These are phyloP conservation scores for Nowickia ferox DNA, from an alignment of 2,888 invertebrate species.

Conservation along the genomic window DNA sequence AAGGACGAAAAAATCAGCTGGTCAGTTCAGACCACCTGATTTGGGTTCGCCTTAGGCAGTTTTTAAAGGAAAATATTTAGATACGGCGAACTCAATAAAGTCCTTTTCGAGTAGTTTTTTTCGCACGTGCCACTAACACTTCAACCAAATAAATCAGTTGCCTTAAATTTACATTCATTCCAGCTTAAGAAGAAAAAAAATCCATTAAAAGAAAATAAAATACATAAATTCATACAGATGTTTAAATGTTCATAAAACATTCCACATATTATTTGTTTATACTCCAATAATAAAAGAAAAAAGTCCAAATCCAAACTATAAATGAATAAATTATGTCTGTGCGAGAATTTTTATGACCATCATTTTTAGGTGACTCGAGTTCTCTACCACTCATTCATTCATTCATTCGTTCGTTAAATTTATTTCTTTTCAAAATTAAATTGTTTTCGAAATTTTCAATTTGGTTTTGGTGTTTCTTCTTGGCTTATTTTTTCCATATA, in stretches of 20 bases:
- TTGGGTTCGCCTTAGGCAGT: neutral
- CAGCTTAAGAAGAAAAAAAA: neutral
- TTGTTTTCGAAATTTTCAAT: constrained; percentile 57
- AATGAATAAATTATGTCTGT: constrained; percentile 73
- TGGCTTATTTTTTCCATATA: constrained; percentile 18
- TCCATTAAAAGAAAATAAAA: constrained; percentile 5
- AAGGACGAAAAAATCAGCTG: constrained; percentile 8
- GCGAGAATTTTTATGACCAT: constrained; percentile 80
- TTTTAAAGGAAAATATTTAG: neutral
- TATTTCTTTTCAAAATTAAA: constrained; percentile 70
- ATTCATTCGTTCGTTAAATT: constrained; percentile 29
- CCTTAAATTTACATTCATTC: constrained; percentile 11
- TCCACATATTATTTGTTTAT: constrained; percentile 15
- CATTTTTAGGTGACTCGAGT: constrained; percentile 73
- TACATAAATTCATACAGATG: constrained; percentile 72
- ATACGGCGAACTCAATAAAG: too few relatives aligned
- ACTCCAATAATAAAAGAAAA: neutral
- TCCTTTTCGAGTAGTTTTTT: too few relatives aligned
- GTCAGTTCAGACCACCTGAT: too few relatives aligned
- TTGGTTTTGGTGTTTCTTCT: constrained; percentile 12
- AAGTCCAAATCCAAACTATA: constrained; percentile 4
- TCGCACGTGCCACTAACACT: too few relatives aligned
- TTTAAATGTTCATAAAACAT: constrained; percentile 64
- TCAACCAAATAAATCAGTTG: neutral
- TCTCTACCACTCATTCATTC: neutral